Conservation (phyloP, 2,113 vertebrate genomes). For the Nesogale talazaci region DNA sequence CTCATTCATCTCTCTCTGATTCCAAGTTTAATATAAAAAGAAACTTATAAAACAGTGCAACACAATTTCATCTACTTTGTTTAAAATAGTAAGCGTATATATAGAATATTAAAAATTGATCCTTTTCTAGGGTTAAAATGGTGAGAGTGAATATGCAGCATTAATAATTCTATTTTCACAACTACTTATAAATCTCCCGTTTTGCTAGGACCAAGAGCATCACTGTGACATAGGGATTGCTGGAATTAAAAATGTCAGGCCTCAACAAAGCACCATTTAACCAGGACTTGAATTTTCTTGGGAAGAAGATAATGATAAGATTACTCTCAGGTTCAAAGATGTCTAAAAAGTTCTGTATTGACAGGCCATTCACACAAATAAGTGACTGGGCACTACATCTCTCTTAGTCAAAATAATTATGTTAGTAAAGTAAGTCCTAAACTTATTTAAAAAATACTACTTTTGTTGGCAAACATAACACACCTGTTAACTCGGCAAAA, state of each 20-base stretch:
- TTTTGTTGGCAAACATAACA: slow-evolving; percentile 32
- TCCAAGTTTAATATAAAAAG: slow-evolving; percentile 41
- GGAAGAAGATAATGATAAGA: background rate
- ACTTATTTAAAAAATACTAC: slow-evolving; percentile 16
- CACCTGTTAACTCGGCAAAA: background rate
- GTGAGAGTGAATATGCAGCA: background rate
- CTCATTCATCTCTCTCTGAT: slow-evolving; percentile 24
- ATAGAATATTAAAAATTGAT: slow-evolving; percentile 16
- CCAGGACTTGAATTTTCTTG: background rate
- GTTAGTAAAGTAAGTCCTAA: background rate
- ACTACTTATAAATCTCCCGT: background rate
- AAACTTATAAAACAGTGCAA: slow-evolving; percentile 6
- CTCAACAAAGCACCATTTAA: background rate
- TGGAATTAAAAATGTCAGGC: background rate
- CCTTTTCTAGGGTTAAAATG: slow-evolving; percentile 13
- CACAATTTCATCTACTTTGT: background rate
- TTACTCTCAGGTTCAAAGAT: background rate
- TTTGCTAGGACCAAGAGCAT: background rate
- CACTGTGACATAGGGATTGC: background rate
- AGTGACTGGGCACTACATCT: background rate
- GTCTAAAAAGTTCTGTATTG: background rate
- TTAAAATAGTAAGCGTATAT: background rate
- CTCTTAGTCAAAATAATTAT: background rate
- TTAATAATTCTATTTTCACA: slow-evolving; percentile 20
- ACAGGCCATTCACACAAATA: slow-evolving; percentile 1